Evolutionary conservation across 2,888 invertebrate genomes (phyloP), one percentile per base, ranked within the genome.

Genomic region (Tanypteryx hageni): DNA sequence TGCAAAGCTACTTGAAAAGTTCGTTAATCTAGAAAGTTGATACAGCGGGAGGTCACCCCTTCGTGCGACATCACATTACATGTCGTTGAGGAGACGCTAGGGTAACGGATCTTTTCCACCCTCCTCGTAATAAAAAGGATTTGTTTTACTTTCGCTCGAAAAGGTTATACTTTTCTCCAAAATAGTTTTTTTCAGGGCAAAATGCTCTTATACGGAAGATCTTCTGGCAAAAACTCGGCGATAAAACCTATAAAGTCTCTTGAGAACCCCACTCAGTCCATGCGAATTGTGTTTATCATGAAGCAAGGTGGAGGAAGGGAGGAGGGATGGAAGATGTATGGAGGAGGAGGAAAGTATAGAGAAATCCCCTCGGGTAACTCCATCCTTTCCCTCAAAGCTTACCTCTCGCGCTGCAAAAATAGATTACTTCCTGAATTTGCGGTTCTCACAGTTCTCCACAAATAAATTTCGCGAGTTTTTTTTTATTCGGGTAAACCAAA

Each of bases 371-470:
- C 76, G 76, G 76, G 76, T 76, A 27, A 27, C 27, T 22, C 13
- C 76, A 44, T 44, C 44, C 44, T 44, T 44, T 76, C 22, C 76
- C 27, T 76, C 22, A 76, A 76, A 76, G 9, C 76, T 76, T 27
- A 76, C 76, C 76, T 27, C 22, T 76, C 76, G 22, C 76, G 76
- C 76, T 27, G 27, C 22, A 22, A 22, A 76, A 76, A 76, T 76
- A 76, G 76, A 76, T 76, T 76, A 76, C 76, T 76, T 76, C 76
- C 76, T 76, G 76, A 76, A 76, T 22, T 76, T 76, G 76, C 76
- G 76, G 76, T 76, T 76, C 27, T 76, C 76, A 27, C 76, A 22
- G 76, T 22, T 76, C 27, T 27, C 76, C 22, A 11, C 76, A 76
- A 22, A 76, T 76, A 76, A 76, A 76, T 76, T 76, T 76, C 76